Conservation (phyloP, 1,140 invertebrate species). For the Drosophila parabipectinata region DNA sequence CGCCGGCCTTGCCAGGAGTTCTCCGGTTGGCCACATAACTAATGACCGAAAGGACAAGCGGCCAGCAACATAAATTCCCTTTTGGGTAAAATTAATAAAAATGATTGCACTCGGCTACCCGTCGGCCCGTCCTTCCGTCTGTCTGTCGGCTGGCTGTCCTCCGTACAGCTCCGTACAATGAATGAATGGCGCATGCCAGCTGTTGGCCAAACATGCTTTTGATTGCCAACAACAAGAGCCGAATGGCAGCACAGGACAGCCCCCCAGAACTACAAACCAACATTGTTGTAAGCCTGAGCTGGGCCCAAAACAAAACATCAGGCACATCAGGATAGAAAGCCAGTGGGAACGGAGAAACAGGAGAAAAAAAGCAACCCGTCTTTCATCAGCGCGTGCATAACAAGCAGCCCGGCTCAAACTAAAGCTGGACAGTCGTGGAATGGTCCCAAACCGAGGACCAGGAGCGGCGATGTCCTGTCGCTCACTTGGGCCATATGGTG, state of each 20-base stretch:
- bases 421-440: conserved; percentile 41
- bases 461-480: conserved; percentile 34
- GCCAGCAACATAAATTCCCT: conserved; percentile 73
- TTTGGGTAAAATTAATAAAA: conserved; percentile 81
- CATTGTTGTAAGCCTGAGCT: conserved; percentile 42
- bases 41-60: conserved; percentile 57
- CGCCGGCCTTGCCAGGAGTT: conserved; percentile 15
- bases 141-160: conserved; percentile 14
- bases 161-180: conserved; percentile 49
- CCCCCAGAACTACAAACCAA: conserved; percentile 19
- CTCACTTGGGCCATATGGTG: conserved; percentile 56
- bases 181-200: conserved; percentile 81
- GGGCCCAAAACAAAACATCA: conserved; percentile 22
- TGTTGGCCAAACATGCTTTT: conserved; percentile 80
- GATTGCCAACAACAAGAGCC: conserved; percentile 67
- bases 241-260: conserved; percentile 8
- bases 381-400: conserved; percentile 79
- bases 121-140: conserved; percentile 12
- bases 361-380: conserved; percentile 49
- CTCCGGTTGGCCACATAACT: conserved; percentile 60
- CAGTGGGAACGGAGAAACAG: conserved; percentile 2
- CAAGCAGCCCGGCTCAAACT: conserved; percentile 60
- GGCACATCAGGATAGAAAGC: background rate
- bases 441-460: conserved; percentile 23
- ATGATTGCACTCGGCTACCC: conserved; percentile 68